Evolutionary conservation across 2,797 vertebrate species (phyloP).

Genomic region (Streptopelia turtur): DNA sequence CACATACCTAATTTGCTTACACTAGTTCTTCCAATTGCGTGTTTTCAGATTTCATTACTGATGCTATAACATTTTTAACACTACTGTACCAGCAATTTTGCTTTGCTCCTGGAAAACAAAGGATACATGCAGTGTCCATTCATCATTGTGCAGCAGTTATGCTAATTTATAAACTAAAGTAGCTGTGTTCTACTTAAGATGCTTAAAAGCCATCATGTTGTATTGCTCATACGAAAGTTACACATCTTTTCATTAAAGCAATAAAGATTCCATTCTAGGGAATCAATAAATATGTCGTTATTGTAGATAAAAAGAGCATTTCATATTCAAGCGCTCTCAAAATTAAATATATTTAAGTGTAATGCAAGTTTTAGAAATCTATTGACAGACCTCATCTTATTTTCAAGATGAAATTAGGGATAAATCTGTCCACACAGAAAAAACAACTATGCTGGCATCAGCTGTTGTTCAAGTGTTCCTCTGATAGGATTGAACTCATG

Average conservation of each 20-base stretch:
- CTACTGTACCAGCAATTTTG: not conserved
- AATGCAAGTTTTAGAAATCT: not conserved
- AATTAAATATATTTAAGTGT: not conserved
- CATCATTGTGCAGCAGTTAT: not conserved
- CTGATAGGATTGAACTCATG: not conserved
- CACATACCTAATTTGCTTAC: not conserved
- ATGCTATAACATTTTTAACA: not conserved
- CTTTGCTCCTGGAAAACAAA: not conserved
- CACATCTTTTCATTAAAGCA: not conserved
- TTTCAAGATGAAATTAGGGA: not conserved
- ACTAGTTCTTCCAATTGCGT: not conserved
- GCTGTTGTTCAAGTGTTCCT: not conserved
- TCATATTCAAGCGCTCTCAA: not conserved
- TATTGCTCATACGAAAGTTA: not conserved
- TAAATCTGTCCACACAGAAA: not conserved
- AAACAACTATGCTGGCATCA: not conserved
- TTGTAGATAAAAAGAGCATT: not conserved
- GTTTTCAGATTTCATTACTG: not conserved
- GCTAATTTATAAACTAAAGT: not conserved
- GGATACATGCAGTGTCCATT: not conserved
- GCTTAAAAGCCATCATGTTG: not conserved
- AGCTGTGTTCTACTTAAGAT: not conserved
- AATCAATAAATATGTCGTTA: not conserved
- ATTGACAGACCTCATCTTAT: not conserved
- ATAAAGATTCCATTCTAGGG: not conserved